Conservation (phyloP, 2,888 invertebrate genomes). For the Drosophila nr. fundita region DNA sequence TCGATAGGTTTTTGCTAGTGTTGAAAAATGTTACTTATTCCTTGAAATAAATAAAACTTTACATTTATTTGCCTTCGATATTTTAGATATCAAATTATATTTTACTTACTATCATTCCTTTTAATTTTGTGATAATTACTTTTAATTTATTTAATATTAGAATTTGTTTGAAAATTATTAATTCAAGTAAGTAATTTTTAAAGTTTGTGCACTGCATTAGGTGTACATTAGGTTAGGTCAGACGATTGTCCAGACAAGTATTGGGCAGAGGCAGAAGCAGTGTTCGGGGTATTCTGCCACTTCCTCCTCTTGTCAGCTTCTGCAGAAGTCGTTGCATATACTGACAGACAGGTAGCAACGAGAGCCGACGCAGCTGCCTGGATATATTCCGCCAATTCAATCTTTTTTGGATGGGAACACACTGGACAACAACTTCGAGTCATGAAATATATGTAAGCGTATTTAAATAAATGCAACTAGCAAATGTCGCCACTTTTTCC, state of each 20-base stretch:
- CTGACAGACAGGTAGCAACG: background rate
- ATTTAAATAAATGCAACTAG: conserved; percentile 39
- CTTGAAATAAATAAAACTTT: too few species aligned
- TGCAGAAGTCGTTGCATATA: background rate
- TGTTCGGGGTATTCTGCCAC: background rate
- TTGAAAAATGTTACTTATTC: background rate
- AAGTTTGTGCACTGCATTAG: background rate
- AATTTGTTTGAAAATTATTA: background rate
- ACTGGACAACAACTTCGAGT: background rate
- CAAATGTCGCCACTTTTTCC: conserved; percentile 34
- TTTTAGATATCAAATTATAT: background rate
- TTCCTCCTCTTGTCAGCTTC: background rate
- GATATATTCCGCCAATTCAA: background rate
- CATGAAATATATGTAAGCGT: conserved; percentile 9
- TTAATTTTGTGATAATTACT: background rate
- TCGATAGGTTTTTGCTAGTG: background rate
- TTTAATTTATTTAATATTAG: background rate
- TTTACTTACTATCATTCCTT: background rate
- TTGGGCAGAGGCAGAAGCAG: background rate
- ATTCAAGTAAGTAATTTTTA: background rate
- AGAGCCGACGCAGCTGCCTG: background rate
- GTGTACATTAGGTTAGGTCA: background rate
- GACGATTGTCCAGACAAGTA: background rate
- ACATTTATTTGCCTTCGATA: background rate
- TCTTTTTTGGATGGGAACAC: background rate